Evolutionary conservation across 1,140 invertebrate genomes (phyloP).

Genomic region (Anoplolepis gracilipes): DNA sequence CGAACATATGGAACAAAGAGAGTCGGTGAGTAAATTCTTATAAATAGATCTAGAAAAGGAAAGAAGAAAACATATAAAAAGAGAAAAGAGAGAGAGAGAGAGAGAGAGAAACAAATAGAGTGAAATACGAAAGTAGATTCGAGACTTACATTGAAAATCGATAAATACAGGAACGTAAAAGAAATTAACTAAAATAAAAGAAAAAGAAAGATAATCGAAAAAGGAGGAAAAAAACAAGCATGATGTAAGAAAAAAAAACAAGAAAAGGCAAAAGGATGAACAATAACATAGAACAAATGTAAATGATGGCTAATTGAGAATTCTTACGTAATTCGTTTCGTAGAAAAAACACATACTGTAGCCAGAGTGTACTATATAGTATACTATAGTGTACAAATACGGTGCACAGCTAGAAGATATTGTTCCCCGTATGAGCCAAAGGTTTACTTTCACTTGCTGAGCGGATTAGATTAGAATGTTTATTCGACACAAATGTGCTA

Average conservation of each 20-base stretch:
- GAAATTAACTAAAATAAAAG: neutral
- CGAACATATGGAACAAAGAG: constrained; percentile 17
- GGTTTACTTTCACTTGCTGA: constrained; percentile 26
- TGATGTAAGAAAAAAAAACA: neutral
- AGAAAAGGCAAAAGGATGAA: neutral
- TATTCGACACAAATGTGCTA: neutral
- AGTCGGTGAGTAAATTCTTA: constrained; percentile 17
- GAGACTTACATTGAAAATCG: no score
- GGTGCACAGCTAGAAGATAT: neutral
- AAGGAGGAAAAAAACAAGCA: neutral
- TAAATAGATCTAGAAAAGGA: constrained; percentile 21
- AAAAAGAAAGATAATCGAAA: constrained; percentile 15
- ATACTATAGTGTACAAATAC: neutral
- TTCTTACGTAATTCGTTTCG: constrained; percentile 37
- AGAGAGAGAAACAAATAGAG: neutral
- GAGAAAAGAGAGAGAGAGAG: neutral
- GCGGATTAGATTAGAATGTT: neutral
- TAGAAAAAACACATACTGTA: neutral
- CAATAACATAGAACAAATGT: neutral
- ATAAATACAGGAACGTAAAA: neutral
- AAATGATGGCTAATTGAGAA: constrained; percentile 1
- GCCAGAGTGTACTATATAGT: no score
- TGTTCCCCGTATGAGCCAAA: neutral
- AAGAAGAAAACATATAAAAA: neutral
- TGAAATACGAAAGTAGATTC: neutral